Conservation (phyloP, 2,797 vertebrate species). For the Paedocypris micromegethes region DNA sequence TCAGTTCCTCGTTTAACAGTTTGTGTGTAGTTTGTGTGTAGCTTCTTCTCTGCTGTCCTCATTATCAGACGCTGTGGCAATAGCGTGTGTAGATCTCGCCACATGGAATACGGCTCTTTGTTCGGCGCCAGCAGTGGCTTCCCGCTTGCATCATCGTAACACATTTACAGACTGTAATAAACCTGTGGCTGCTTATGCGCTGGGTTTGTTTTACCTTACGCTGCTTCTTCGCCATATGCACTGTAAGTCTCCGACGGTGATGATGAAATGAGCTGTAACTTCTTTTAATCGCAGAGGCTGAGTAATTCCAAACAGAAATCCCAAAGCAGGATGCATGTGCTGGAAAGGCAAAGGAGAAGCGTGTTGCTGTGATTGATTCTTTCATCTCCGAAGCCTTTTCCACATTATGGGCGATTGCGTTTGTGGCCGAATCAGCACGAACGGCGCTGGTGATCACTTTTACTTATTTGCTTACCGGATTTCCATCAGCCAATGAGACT, state of each 20-base stretch:
- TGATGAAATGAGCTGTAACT: constrained; percentile 54
- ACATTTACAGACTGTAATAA: constrained; percentile 24
- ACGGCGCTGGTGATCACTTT: too few relatives aligned
- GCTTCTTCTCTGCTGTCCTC: background rate
- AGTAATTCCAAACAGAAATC: constrained; percentile 18
- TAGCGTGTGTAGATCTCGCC: constrained; percentile 32
- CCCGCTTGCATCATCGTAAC: constrained; percentile 41
- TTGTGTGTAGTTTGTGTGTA: background rate
- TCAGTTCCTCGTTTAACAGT: too few relatives aligned
- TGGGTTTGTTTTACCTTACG: constrained; percentile 42
- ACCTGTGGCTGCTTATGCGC: constrained; percentile 21
- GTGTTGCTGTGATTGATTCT: constrained; percentile 1
- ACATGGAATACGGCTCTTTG: constrained; percentile 38
- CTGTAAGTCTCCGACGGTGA: constrained; percentile 25
- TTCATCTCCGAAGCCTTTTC: background rate
- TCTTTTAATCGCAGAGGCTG: constrained; percentile 24
- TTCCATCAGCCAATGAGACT: too few relatives aligned
- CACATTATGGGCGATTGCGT: too few relatives aligned
- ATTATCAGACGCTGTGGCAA: constrained; percentile 34
- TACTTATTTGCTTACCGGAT: too few relatives aligned
- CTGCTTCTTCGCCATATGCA: constrained; percentile 12
- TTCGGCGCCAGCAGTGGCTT: constrained; percentile 37
- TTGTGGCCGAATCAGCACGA: too few relatives aligned
- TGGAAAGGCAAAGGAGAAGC: background rate
- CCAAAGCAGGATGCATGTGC: constrained; percentile 5